A percentile compares a stretch with the other conserved stretches of the same genome.
phyloP scores from a whole-genome alignment of 2,888 invertebrate genomes.

The Xestobium rufovillosum region DNA sequence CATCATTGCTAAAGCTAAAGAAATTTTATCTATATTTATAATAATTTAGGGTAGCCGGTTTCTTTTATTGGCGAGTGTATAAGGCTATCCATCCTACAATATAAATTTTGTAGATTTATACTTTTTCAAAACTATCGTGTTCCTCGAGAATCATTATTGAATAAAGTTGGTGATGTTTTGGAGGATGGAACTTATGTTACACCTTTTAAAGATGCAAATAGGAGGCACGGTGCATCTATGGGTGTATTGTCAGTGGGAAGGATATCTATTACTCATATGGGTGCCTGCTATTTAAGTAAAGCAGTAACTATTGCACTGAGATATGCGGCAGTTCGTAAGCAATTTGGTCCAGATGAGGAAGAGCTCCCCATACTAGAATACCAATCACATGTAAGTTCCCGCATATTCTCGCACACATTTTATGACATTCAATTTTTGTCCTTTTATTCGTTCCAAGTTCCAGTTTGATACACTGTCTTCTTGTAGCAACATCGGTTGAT shows the following conservation, averaged over 20 bases:
- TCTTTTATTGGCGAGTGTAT: no score
- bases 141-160: slow-evolving; percentile 70
- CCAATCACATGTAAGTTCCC: slow-evolving; percentile 68
- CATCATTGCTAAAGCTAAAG: no score
- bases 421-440: slow-evolving; percentile 6
- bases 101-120: slow-evolving; percentile 53
- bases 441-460: slow-evolving; percentile 3
- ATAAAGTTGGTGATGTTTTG: slow-evolving; percentile 80
- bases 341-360: slow-evolving; percentile 82
- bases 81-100: no score
- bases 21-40: no score
- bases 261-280: slow-evolving; percentile 63
- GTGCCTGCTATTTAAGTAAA: slow-evolving; percentile 56
- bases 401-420: slow-evolving; percentile 4
- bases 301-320: slow-evolving; percentile 77
- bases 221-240: slow-evolving; percentile 76
- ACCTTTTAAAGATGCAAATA: slow-evolving; percentile 72
- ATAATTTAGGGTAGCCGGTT: no score
- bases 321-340: slow-evolving; percentile 78
- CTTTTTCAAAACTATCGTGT: slow-evolving; percentile 75
- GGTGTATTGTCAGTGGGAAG: slow-evolving; percentile 78
- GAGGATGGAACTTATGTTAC: slow-evolving; percentile 75
- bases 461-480: slow-evolving; percentile 8
- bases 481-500: slow-evolving; percentile 65
- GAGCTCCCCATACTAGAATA: slow-evolving; percentile 78